Evolutionary conservation across 2,797 vertebrate genomes (phyloP).

Genomic region (Halcyon smyrnensis): DNA sequence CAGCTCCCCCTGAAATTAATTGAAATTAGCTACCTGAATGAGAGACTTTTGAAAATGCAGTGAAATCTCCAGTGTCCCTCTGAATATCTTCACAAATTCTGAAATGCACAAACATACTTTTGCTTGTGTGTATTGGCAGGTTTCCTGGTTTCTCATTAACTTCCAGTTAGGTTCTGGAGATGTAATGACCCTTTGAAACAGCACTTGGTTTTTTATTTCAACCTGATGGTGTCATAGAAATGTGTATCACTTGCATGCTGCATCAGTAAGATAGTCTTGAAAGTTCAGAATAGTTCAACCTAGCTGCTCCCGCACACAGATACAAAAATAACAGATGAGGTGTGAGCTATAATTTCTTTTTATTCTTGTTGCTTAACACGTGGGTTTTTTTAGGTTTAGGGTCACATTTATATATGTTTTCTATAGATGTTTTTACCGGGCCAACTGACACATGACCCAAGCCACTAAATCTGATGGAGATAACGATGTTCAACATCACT

Average conservation of each 20-base stretch:
- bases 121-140: background rate
- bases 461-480: background rate
- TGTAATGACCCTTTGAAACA: background rate
- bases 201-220: background rate
- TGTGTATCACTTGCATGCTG: background rate
- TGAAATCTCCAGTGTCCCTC: background rate
- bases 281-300: background rate
- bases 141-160: slow-evolving; percentile 5
- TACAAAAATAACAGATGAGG: background rate
- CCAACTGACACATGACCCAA: background rate
- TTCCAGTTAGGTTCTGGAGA: background rate
- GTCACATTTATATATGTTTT: background rate
- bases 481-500: background rate
- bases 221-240: background rate
- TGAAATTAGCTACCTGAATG: background rate
- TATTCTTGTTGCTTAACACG: too few relatives aligned
- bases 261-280: background rate
- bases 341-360: background rate
- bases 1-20: background rate
- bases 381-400: background rate
- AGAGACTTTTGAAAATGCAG: background rate
- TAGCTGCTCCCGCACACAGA: background rate
- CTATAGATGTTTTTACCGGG: background rate
- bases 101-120: background rate
- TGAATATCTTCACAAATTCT: background rate